Evolutionary conservation across 2,113 vertebrate genomes (phyloP), one percentile per base, ranked within the genome.

Genomic region (Tichodroma muraria): DNA sequence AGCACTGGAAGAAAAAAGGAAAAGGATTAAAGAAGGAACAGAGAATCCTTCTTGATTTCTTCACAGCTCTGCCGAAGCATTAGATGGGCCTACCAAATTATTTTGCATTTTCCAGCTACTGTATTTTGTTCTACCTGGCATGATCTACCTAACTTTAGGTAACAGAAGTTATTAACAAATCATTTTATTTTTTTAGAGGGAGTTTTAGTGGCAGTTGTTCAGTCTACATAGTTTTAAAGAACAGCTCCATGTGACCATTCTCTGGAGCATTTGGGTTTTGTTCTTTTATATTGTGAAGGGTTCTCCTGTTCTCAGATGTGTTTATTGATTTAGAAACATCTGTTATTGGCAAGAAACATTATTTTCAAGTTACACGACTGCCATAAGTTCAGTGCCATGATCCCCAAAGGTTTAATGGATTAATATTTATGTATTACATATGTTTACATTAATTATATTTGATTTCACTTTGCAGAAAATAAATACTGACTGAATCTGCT

Each of bases 1-100:
- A 83, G 95, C 98, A 65, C 96, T 99, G 75, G 97, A 98, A 88
- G 98, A 98, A 91, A 98, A 98, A 97, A 97, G 95, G 77, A 97
- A 97, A 91, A 97, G 93, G 93, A 96, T 96, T 35, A 93, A 85
- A 76, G 97, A 98, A 45, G 93, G 94, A 94, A 85, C 77, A 21
- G 97, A 97, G 56, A 89, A 73, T 61, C 33, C 85, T 35, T 89
- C 96, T 80, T 94, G 95, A 94, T 92, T 89, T 61, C 79, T 94
- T 31, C 84, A 75, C 37, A 50, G 50, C 65, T 91, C 37, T 61
- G 56, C 70, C 0, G 15, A 92, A 88, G 91, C 83, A 63, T 42
- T 85, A 85, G 44, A 52, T 60, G 82, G 54, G 23, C 53, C 52
- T 81, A 77, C 47, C 80, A 88, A 81, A 81, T 75, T 47, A 47